phyloP scores from a whole-genome alignment of 2,797 vertebrate species.

The Eospalax fontanierii region DNA sequence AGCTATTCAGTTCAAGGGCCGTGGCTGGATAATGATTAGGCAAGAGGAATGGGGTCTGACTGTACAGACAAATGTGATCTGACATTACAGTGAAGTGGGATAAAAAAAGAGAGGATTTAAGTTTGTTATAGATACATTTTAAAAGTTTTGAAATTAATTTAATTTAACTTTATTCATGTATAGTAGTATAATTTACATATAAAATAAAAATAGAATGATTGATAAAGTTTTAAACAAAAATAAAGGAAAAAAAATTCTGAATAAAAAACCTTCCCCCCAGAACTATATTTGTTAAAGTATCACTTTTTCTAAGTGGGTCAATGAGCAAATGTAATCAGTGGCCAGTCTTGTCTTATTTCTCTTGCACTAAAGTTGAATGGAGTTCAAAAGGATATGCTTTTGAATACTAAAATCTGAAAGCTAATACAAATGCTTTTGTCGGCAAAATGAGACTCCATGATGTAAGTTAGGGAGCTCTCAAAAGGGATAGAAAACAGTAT shows the following conservation, averaged over 20 bases:
- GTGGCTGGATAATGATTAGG: background rate
- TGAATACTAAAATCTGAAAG: background rate
- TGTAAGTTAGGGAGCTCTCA: background rate
- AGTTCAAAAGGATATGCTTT: background rate
- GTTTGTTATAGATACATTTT: background rate
- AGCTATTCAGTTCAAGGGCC: too few relatives aligned
- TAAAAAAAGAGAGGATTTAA: background rate
- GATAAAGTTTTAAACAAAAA: background rate
- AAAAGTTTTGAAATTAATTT: background rate
- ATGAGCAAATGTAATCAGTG: background rate
- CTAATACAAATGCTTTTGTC: rapidly evolving
- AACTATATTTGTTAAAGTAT: background rate
- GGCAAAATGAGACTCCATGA: background rate
- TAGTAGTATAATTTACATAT: too few relatives aligned
- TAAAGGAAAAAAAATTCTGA: background rate
- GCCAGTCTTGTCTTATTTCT: background rate
- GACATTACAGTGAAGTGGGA: background rate
- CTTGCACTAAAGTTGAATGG: background rate
- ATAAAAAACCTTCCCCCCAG: background rate
- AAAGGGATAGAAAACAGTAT: background rate
- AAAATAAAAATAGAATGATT: background rate
- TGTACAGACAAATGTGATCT: too few relatives aligned
- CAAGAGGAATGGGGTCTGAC: background rate
- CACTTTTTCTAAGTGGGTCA: background rate
- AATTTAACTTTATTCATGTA: background rate